These are phyloP conservation scores for Synanthedon andrenaeformis DNA, from an alignment of 2,888 invertebrate species.

Conservation along the genomic window DNA sequence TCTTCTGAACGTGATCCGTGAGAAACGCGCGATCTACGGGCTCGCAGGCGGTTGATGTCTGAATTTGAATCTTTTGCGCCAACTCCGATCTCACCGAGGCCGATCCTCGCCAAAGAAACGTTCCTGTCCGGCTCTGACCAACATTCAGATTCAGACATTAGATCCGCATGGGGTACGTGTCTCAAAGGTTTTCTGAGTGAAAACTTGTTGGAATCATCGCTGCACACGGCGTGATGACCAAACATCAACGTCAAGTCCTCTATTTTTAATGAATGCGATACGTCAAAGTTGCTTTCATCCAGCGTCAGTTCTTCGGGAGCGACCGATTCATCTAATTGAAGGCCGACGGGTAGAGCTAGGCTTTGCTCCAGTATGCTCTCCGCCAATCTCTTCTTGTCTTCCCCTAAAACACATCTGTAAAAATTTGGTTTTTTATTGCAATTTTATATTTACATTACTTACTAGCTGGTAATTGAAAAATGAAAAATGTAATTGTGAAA, in stretches of 20 bases:
- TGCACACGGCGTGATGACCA: conserved; percentile 50
- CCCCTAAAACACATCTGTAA: conserved; percentile 58
- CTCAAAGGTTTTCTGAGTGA: conserved; percentile 25
- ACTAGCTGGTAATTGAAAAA: background rate
- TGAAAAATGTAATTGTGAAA: background rate
- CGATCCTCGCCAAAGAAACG: conserved; percentile 84
- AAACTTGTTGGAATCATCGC: conserved; percentile 30
- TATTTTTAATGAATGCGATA: conserved; percentile 52
- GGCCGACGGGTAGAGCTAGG: conserved; percentile 56
- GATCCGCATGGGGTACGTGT: conserved; percentile 41
- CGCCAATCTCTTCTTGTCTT: conserved; percentile 59
- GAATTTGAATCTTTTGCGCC: conserved; percentile 30
- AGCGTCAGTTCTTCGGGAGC: conserved; percentile 55
- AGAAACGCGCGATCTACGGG: conserved; percentile 52
- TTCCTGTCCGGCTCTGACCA: conserved; percentile 90
- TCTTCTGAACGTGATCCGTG: conserved; percentile 55
- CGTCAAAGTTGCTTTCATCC: conserved; percentile 55
- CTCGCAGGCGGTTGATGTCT: conserved; percentile 41
- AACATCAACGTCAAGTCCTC: conserved; percentile 63
- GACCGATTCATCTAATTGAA: conserved; percentile 59
- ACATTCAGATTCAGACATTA: conserved; percentile 79
- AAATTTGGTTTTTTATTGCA: conserved; percentile 2
- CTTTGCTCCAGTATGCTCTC: conserved; percentile 64
- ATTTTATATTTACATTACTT: background rate
- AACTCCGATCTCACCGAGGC: conserved; percentile 55